Base-by-base conservation (phyloP, 2,888 invertebrate genomes). In the Campoplex capitator region DNA sequence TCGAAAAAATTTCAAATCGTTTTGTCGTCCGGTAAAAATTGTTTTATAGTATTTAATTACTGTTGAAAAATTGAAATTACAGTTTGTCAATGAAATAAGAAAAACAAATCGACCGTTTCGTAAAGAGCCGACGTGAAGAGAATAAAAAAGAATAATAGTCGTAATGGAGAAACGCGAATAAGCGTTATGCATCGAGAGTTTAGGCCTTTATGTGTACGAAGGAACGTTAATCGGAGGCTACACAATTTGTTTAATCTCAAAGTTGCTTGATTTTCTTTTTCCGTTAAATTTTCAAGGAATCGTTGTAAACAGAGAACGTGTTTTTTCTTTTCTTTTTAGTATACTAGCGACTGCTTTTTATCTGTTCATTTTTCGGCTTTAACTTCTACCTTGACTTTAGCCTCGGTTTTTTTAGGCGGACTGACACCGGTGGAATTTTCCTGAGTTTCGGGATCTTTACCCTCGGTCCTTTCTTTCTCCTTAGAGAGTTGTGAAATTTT, bases 401-500 rank as follows among this genome's bases (percentile, higher is more conserved):
- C 48, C 32, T 88, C 88, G 65, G 91, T 91, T 75, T 92, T 92
- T 62, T 83, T 88, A 11, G 82, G 80, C 76, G 76, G 68, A 48
- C 94, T 92, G 93, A 95, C 32, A 62, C 32, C 95, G 87, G 95
- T 95, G 83, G 91, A 92, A 28, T 92, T 91, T 45, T 93, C 93
- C 18, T 94, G 95, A 54, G 94, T 94, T 35, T 93, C 93, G 85
- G 92, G 94, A 3, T 92, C 90, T 65, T 90, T 93, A 88, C 94
- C 95, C 84, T 94, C 95, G 76, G 92, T 94, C 80, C 88, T 84
- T 58, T 91, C 87, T 58, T 89, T 88, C 68, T 89, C 89, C 89
- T 89, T 88, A 71, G 81, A 75, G 73, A 90, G 87, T 62, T 91
- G 89, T 16, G 87, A 82, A 11, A 95, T 95, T 93, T 96, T 97